Base-by-base conservation (phyloP, 1,140 invertebrate genomes). In the Nylanderia fulva region DNA sequence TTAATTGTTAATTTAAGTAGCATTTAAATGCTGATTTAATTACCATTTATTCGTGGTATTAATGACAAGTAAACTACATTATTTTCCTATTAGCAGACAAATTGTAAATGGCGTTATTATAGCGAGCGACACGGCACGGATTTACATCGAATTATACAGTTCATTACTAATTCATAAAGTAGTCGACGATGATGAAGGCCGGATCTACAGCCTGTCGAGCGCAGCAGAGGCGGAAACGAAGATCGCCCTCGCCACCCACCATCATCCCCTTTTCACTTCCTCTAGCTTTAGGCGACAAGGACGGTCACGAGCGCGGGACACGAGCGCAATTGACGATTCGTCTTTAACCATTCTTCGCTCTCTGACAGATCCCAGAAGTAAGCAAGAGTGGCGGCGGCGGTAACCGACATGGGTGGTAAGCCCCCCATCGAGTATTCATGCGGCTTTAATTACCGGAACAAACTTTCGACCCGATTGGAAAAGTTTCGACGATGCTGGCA, bases 401-500 rank as follows among this genome's bases (percentile, higher is more conserved):
- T 82, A 82, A 89, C 91, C 90, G 83, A 91, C 91, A 88, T 91
- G 91, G 92, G 92, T 93, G 92, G 92, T 93, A 90, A 92, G 90
- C 88, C 91, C 91, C 88, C 91, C 91, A 94, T 94, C 88, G 93
- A 93, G 94, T 93, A 94, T 94, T 94, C 93, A 92, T 92, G 91
- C 91, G 89, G 91, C 92, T 94, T 94, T 94, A 94, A 94, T 94
- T 94, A 94, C 93, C 92, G 89, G 93, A 94, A 94, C 93, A 94
- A 94, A 94, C 93, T 94, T 94, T 91, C 90, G 88, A 88, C 92
- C 88, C 93, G 92, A 94, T 94, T 94, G 93, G 93, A 94, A 94
- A 94, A 94, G 93, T 94, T 94, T 94, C 86, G 88, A 92, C 93
- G 91, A 93, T 80, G 93, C 91, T 77, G 91, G 93, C 93, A 94